phyloP scores from a whole-genome alignment of 2,888 invertebrate genomes.

The Villa cingulata region DNA sequence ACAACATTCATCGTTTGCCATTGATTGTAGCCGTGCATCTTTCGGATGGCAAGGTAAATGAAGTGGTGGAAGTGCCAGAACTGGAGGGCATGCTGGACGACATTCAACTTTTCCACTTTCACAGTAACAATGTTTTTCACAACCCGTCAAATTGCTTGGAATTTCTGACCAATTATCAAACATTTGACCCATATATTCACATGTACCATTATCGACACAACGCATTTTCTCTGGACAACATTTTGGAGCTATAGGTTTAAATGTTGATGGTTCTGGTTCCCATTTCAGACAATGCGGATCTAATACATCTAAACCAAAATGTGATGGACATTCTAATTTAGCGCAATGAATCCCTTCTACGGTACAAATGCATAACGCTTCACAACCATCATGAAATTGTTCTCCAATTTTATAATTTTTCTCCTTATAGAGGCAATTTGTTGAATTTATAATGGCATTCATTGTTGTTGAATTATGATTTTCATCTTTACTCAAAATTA shows the following conservation, averaged over 20 bases:
- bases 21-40: slow-evolving; percentile 48
- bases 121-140: slow-evolving; percentile 75
- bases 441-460: slow-evolving; percentile 19
- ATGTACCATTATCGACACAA: slow-evolving; percentile 72
- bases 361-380: slow-evolving; percentile 62
- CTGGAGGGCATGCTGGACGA: slow-evolving; percentile 63
- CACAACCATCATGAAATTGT: slow-evolving; percentile 72
- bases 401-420: slow-evolving; percentile 40
- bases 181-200: slow-evolving; percentile 51
- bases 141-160: slow-evolving; percentile 65
- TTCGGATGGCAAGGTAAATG: slow-evolving; percentile 57
- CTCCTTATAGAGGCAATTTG: slow-evolving; percentile 31
- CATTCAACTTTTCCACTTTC: slow-evolving; percentile 79
- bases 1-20: slow-evolving; percentile 72
- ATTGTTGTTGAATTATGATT: slow-evolving; percentile 20
- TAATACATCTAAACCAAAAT: slow-evolving; percentile 70
- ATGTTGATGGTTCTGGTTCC: slow-evolving; percentile 65
- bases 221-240: slow-evolving; percentile 69
- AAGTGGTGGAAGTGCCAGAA: slow-evolving; percentile 61
- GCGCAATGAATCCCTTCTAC: slow-evolving; percentile 59
- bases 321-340: slow-evolving; percentile 68
- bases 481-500: slow-evolving; percentile 11
- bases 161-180: slow-evolving; percentile 66
- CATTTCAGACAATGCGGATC: slow-evolving; percentile 75
- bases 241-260: slow-evolving; percentile 55